Conservation (phyloP, 2,113 vertebrate species). For the Coptodon bakossiorum region DNA sequence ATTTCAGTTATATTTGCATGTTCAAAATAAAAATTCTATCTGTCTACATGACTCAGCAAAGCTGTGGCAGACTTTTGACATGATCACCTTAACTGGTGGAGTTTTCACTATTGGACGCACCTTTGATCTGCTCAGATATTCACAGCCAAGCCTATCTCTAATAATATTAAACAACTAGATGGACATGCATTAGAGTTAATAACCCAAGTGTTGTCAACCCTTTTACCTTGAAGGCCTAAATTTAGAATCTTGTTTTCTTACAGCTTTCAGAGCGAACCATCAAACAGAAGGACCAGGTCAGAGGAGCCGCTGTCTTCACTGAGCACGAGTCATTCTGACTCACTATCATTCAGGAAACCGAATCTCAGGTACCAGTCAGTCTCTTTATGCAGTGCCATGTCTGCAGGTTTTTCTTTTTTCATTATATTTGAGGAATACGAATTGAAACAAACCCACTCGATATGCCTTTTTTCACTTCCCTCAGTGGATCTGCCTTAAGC, state of each 20-base stretch:
- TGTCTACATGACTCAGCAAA: fast-evolving
- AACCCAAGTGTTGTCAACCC: neutral
- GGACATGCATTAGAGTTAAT: neutral
- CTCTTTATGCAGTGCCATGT: neutral
- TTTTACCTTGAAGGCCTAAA: neutral
- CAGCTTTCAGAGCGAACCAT: constrained; percentile 71
- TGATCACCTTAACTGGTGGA: neutral
- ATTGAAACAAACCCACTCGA: neutral
- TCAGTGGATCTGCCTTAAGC: constrained; percentile 64
- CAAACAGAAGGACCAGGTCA: constrained; percentile 54
- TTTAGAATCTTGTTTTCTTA: neutral
- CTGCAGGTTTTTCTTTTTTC: neutral
- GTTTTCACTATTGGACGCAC: neutral
- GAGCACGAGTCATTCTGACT: constrained; percentile 76
- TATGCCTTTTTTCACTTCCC: neutral
- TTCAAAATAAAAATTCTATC: fast-evolving
- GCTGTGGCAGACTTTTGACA: neutral
- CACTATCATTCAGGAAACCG: constrained; percentile 75
- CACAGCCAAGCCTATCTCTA: neutral
- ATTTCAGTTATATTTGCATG: neutral
- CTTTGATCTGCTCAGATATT: neutral
- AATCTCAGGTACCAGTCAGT: constrained; percentile 71
- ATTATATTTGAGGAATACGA: neutral
- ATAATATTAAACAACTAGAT: neutral
- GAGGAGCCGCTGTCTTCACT: constrained; percentile 64